These are phyloP conservation scores for Cichlasoma orientale DNA, from an alignment of 2,797 vertebrate species.

Conservation along the genomic window DNA sequence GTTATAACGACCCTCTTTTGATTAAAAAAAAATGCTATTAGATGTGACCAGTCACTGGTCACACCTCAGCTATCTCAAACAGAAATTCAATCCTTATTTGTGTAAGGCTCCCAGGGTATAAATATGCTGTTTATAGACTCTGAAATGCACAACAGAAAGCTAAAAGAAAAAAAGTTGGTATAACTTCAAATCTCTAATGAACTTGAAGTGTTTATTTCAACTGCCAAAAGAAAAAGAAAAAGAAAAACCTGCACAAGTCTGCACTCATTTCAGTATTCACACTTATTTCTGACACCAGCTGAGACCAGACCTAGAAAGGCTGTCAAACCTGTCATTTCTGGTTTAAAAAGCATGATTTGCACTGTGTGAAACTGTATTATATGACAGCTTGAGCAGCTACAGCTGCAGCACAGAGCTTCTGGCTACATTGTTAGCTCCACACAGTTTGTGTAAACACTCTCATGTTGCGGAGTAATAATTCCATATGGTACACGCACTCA, in stretches of 20 bases:
- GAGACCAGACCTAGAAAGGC: neutral
- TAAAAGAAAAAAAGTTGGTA: neutral
- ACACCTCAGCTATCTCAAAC: neutral
- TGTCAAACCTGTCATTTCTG: neutral
- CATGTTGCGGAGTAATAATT: neutral
- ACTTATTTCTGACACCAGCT: slow-evolving; percentile 4
- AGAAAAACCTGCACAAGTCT: neutral
- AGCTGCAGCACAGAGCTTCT: neutral
- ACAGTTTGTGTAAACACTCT: neutral
- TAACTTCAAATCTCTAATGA: neutral
- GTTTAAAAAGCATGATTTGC: neutral
- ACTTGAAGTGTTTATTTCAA: neutral
- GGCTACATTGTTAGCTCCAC: neutral
- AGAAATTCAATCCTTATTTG: neutral
- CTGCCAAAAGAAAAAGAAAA: neutral
- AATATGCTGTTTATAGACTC: neutral
- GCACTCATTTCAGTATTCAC: slow-evolving; percentile 12
- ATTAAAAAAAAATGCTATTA: neutral
- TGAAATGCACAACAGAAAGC: neutral
- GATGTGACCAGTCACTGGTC: neutral
- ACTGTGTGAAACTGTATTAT: neutral
- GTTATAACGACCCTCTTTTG: neutral
- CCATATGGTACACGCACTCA: neutral
- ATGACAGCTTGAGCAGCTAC: neutral
- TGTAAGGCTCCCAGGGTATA: neutral